These are phyloP conservation scores for Thecophora atra DNA, from an alignment of 2,888 invertebrate species.

Conservation along the genomic window DNA sequence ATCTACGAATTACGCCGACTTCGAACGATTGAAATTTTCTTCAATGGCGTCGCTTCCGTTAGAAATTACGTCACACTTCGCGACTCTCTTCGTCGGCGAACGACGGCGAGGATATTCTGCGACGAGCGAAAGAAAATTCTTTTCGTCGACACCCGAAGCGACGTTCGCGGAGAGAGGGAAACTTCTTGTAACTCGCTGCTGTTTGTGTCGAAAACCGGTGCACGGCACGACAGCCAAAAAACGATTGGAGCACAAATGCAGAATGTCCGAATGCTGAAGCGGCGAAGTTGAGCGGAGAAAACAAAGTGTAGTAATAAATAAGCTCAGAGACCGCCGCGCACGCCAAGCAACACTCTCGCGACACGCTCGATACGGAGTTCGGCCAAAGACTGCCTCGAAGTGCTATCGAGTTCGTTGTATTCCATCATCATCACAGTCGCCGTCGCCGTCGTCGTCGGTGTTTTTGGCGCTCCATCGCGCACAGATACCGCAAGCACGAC, in stretches of 20 bases:
- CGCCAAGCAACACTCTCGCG: constrained; percentile 61
- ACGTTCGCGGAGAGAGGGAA: not conserved
- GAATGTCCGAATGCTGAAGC: not conserved
- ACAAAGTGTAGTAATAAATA: constrained; percentile 28
- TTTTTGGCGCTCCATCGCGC: constrained; percentile 20
- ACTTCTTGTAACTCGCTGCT: constrained; percentile 3
- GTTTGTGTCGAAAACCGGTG: constrained; percentile 14
- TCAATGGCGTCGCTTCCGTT: constrained; percentile 34
- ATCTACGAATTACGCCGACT: not conserved
- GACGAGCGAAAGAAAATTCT: not conserved
- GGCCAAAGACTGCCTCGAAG: constrained; percentile 67
- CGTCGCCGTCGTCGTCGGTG: constrained; percentile 9
- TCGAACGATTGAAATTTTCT: not conserved
- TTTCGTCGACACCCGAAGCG: not conserved
- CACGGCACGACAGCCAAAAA: constrained; percentile 13
- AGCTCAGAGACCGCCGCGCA: constrained; percentile 46
- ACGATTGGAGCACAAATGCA: constrained; percentile 26
- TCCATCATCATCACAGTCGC: constrained; percentile 55
- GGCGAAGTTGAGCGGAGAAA: constrained; percentile 15
- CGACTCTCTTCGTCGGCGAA: constrained; percentile 17
- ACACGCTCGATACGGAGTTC: constrained; percentile 67
- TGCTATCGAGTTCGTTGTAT: constrained; percentile 66
- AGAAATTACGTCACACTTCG: constrained; percentile 52
- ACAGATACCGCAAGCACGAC: constrained; percentile 18
- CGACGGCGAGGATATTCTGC: constrained; percentile 15